Base-by-base conservation (phyloP, 2,113 vertebrate genomes). In the Callorhinus ursinus region DNA sequence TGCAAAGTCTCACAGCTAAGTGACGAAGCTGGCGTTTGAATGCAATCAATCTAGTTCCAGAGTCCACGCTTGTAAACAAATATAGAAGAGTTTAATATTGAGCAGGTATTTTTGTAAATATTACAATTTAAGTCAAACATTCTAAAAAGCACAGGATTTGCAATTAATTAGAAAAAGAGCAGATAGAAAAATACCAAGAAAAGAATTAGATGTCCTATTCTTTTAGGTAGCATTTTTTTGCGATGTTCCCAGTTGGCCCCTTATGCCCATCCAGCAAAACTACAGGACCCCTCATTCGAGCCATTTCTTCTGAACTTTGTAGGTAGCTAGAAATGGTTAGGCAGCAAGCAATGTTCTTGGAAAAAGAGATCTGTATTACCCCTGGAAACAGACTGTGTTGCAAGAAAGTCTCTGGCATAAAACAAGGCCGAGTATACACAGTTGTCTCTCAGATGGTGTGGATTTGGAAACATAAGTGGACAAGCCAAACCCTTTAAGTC, bases 381-480 rank as follows among this genome's bases (percentile, higher is more conserved):
- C 90, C 92, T 96, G 82, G 79, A 97, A 97, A 96, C 85, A 97
- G 95, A 97, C 65, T 91, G 67, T 87, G 79, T 91, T 95, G 69
- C 86, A 97, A 97, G 90, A 96, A 93, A 93, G 46, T 89, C 31
- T 96, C 88, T 92, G 96, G 97, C 97, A 90, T 96, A 55, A 83
- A 88, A 94, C 46, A 89, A 93, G 69, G 19, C 89, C 83, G 63
- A 96, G 82, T 57, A 86, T 93, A 86, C 89, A 80, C 82, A 92
- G 89, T 84, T 92, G 96, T 90, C 88, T 93, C 71, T 97, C 92
- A 93, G 72, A 95, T 97, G 93, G 93, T 55, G 15, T 92, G 84
- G 74, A 63, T 97, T 97, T 97, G 90, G 92, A 96, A 97, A 98
- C 92, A 79, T 36, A 90, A 90, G 33, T 93, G 92, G 94, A 93